These are phyloP conservation scores for Drosophila kanekoi DNA, from an alignment of 2,888 invertebrate genomes.

Conservation along the genomic window DNA sequence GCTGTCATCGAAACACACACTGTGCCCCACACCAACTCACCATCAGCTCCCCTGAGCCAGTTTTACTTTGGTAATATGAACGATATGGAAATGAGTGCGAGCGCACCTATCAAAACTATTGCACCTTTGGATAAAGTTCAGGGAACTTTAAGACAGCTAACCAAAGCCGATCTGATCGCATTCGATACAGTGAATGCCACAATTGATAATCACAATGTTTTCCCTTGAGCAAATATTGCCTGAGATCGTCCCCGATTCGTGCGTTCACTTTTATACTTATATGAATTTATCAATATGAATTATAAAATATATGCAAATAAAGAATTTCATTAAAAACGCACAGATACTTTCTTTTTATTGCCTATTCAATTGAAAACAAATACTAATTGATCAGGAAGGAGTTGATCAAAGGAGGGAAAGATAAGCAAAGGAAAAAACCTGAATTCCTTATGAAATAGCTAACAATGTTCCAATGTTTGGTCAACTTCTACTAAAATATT, in stretches of 20 bases:
- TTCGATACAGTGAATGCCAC: constrained; percentile 25
- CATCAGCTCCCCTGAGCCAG: not conserved
- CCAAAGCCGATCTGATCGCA: constrained; percentile 34
- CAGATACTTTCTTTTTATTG: too few relatives aligned
- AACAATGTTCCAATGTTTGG: too few relatives aligned
- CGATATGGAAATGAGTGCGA: constrained; percentile 2
- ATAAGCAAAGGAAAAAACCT: too few relatives aligned
- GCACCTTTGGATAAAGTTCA: not conserved
- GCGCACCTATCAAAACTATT: not conserved
- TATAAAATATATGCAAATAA: constrained; percentile 1
- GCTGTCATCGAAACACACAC: not conserved
- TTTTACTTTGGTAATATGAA: not conserved
- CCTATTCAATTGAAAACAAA: too few relatives aligned
- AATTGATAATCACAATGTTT: not conserved
- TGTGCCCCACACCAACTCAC: not conserved
- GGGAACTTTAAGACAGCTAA: not conserved
- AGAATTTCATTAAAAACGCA: not conserved
- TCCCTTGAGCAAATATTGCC: not conserved
- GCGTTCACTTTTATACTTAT: not conserved
- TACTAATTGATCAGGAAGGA: too few relatives aligned
- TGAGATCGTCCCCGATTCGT: not conserved
- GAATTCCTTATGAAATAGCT: too few relatives aligned
- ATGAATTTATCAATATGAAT: not conserved
- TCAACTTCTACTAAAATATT: too few relatives aligned
- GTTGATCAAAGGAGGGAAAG: too few relatives aligned